Evolutionary conservation across 2,888 invertebrate species (phyloP).

Genomic region (Pyralis farinalis): DNA sequence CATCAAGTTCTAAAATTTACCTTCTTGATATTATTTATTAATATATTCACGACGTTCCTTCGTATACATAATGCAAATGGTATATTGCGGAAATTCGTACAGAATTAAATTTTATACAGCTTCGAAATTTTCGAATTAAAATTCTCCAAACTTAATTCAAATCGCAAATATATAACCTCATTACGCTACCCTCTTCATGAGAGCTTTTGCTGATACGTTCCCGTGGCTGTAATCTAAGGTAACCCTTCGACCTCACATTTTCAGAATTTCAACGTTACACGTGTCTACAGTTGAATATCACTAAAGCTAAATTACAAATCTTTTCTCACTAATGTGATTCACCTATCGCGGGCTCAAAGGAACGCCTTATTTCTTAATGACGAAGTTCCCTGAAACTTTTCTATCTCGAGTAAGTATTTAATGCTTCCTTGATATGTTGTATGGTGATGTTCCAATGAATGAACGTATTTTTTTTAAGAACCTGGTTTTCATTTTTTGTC

Average conservation of each 20-base stretch:
- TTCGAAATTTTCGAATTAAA: constrained; percentile 38
- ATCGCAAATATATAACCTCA: constrained; percentile 56
- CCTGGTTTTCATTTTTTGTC: no score
- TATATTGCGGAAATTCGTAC: no score
- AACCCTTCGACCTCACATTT: constrained; percentile 29
- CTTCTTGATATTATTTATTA: neutral
- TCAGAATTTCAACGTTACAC: constrained; percentile 10
- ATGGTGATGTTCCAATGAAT: no score
- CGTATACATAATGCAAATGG: neutral
- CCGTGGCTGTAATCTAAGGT: constrained; percentile 48
- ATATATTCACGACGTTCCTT: neutral
- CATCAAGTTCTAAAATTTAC: no score
- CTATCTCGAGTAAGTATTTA: no score
- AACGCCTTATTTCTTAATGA: neutral
- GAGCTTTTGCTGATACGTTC: constrained; percentile 51
- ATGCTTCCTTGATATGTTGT: no score
- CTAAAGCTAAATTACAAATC: constrained; percentile 13
- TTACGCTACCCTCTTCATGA: constrained; percentile 61
- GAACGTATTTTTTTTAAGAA: no score
- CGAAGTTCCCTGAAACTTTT: neutral
- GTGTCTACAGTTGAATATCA: constrained; percentile 10
- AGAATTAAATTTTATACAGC: no score
- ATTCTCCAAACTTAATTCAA: constrained; percentile 42
- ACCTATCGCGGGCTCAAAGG: neutral
- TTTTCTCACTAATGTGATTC: constrained; percentile 7